Evolutionary conservation across 2,888 invertebrate species (phyloP).

Genomic region (Shargacucullia verbasci): DNA sequence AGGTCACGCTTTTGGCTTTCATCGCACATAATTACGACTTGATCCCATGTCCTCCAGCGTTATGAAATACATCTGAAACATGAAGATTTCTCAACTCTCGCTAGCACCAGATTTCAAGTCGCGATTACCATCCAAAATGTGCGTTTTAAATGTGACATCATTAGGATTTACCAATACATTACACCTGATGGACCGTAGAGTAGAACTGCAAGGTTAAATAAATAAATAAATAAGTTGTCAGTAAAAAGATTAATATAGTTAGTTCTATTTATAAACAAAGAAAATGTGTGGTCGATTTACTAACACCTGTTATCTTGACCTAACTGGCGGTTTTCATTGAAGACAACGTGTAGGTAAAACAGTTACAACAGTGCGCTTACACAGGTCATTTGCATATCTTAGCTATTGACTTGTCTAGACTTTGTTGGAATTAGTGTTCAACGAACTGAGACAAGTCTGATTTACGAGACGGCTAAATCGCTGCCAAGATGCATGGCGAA

Average conservation of each 20-base stretch:
- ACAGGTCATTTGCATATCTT: slow-evolving; percentile 74
- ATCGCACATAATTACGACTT: slow-evolving; percentile 65
- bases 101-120: slow-evolving; percentile 8
- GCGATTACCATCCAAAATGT: background rate
- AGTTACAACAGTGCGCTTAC: slow-evolving; percentile 65
- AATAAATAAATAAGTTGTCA: no score
- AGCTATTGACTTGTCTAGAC: slow-evolving; percentile 81
- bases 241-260: background rate
- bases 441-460: slow-evolving; percentile 69
- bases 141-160: slow-evolving; percentile 1
- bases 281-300: background rate
- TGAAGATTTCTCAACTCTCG: slow-evolving; percentile 34
- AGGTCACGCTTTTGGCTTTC: slow-evolving; percentile 76
- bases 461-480: slow-evolving; percentile 62
- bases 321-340: slow-evolving; percentile 37
- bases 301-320: slow-evolving; percentile 51
- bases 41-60: slow-evolving; percentile 49
- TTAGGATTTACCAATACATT: background rate
- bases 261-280: background rate
- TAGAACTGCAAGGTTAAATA: no score
- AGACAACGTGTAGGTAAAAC: slow-evolving; percentile 52
- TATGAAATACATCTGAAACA: slow-evolving; percentile 47
- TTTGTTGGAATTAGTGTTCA: slow-evolving; percentile 73
- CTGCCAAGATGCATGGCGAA: slow-evolving; percentile 45
- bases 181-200: no score